Evolutionary conservation across 2,113 vertebrate genomes (phyloP).

Genomic region (Cnemophilus loriae): DNA sequence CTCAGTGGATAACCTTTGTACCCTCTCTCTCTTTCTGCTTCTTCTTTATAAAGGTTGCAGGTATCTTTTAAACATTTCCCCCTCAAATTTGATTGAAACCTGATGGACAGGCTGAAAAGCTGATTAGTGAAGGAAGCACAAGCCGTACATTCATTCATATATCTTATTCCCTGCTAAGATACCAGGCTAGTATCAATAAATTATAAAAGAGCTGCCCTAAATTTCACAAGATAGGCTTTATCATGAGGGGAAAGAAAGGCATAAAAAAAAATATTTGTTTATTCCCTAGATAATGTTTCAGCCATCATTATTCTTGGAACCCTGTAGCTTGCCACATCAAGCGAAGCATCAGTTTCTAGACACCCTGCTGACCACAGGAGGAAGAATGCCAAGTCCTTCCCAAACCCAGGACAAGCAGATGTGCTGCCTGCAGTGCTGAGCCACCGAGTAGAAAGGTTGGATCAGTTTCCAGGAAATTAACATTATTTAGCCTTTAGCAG

Average conservation of each 20-base stretch:
- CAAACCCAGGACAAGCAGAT: constrained; percentile 48
- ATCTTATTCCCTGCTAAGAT: neutral
- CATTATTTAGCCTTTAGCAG: constrained; percentile 41
- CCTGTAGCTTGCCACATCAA: constrained; percentile 47
- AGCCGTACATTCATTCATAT: too few relatives aligned
- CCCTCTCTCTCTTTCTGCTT: neutral
- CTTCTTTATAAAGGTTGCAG: neutral
- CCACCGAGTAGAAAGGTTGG: constrained; percentile 9
- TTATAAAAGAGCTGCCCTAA: neutral
- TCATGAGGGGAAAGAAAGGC: neutral
- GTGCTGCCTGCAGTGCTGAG: constrained; percentile 56
- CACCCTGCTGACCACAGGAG: constrained; percentile 46
- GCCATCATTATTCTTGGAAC: constrained; percentile 36
- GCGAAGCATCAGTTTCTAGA: constrained; percentile 36
- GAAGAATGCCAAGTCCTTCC: constrained; percentile 50
- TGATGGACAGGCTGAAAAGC: neutral
- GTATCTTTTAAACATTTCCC: neutral
- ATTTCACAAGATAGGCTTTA: neutral
- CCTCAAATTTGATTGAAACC: neutral
- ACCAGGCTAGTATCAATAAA: neutral
- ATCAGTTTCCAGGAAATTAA: constrained; percentile 48
- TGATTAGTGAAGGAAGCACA: neutral
- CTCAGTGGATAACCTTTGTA: neutral
- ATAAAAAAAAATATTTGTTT: neutral
- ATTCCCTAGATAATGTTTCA: constrained; percentile 4